Evolutionary conservation across 2,113 vertebrate species (phyloP).

Genomic region (Hystrix brachyura): DNA sequence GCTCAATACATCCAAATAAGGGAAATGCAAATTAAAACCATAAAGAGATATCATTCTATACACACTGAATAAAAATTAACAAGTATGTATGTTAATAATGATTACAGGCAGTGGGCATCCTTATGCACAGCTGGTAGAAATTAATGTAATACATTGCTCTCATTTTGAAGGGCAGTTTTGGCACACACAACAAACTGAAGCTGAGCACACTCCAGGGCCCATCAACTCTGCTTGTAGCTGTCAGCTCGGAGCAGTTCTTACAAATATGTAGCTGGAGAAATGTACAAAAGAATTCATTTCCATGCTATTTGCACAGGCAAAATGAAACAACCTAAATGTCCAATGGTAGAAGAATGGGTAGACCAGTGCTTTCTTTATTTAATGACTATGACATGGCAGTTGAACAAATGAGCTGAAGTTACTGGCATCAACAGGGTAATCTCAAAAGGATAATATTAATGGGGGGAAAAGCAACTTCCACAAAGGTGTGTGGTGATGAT

Average conservation of each 20-base stretch:
- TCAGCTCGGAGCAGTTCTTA: neutral
- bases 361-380: neutral
- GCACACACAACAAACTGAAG: neutral
- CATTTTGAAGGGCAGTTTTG: neutral
- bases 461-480: neutral
- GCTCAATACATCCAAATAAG: neutral
- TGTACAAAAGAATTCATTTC: neutral
- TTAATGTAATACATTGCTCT: fast-evolving
- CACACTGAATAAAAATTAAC: neutral
- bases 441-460: neutral
- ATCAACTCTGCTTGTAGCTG: neutral
- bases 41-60: neutral
- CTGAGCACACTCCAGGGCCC: neutral
- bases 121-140: neutral
- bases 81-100: neutral
- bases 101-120: neutral
- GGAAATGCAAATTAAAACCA: constrained; percentile 16
- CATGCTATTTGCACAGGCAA: neutral
- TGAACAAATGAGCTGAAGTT: neutral
- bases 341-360: neutral
- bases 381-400: neutral
- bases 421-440: too few relatives aligned
- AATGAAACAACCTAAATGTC: neutral
- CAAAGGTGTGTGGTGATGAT: neutral
- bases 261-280: neutral